Conservation (phyloP, 2,888 invertebrate species). For the Teinopalpus imperialis region DNA sequence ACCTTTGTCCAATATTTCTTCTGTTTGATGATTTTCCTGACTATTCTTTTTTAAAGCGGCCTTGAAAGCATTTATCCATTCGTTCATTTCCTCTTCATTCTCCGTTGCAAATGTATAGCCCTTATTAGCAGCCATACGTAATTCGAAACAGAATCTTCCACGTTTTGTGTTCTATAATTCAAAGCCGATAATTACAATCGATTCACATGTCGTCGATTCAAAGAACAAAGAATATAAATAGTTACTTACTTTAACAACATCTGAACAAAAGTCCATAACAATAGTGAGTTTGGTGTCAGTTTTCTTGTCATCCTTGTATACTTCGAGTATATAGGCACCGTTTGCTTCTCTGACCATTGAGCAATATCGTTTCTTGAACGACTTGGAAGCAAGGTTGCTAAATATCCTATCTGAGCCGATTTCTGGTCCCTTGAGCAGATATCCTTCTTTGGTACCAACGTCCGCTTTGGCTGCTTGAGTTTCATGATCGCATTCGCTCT, state of each 20-base stretch:
- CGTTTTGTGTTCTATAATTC: conserved; percentile 87
- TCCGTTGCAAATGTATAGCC: conserved; percentile 94
- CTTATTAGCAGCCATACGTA: conserved; percentile 93
- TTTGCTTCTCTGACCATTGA: conserved; percentile 95
- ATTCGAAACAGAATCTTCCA: conserved; percentile 92
- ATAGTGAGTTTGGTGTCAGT: conserved; percentile 95
- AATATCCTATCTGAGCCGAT: conserved; percentile 95
- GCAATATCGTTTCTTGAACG: conserved; percentile 94
- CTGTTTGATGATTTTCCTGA: conserved; percentile 84
- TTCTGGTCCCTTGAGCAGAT: conserved; percentile 95
- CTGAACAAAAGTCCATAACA: conserved; percentile 96
- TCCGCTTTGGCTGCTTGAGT: conserved; percentile 86
- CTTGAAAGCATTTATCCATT: conserved; percentile 92
- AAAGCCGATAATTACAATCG: conserved; percentile 12
- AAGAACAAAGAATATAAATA: conserved; percentile 9
- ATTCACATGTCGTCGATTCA: conserved; percentile 14
- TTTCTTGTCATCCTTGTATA: conserved; percentile 96
- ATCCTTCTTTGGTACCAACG: conserved; percentile 94
- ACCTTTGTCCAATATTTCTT: conserved; percentile 87
- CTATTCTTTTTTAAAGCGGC: conserved; percentile 89
- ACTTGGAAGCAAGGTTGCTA: conserved; percentile 94
- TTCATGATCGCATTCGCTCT: conserved; percentile 90
- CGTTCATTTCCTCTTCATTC: conserved; percentile 89
- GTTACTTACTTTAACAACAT: conserved; percentile 90
- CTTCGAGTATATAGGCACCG: conserved; percentile 94